phyloP scores from a whole-genome alignment of 2,888 invertebrate genomes.

The Noctua pronuba region DNA sequence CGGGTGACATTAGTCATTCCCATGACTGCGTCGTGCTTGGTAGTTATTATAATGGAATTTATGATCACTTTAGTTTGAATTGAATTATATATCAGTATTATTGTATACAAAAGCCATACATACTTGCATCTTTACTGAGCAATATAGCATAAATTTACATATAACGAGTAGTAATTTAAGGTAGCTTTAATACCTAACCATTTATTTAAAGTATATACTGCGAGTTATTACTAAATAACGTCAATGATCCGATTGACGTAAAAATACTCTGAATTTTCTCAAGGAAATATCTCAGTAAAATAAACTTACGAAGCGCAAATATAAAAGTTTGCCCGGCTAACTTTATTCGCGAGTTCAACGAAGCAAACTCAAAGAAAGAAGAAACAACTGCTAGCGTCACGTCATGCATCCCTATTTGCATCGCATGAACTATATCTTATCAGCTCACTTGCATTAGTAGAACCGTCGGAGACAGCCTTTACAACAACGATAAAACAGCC shows the following conservation, averaged over 20 bases:
- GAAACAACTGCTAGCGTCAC: slow-evolving; percentile 46
- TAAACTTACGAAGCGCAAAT: slow-evolving; percentile 9
- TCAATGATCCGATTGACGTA: too few species aligned
- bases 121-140: slow-evolving; percentile 1
- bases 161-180: background rate
- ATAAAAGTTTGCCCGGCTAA: slow-evolving; percentile 11
- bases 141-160: background rate
- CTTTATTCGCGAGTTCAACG: slow-evolving; percentile 43
- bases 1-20: slow-evolving; percentile 48
- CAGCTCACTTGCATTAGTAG: slow-evolving; percentile 27
- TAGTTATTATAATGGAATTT: slow-evolving; percentile 40
- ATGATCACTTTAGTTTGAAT: slow-evolving; percentile 46
- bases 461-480: slow-evolving; percentile 47
- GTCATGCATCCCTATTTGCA: slow-evolving; percentile 46
- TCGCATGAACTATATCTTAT: slow-evolving; percentile 43
- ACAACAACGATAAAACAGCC: slow-evolving; percentile 39
- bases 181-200: background rate
- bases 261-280: background rate
- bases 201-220: background rate
- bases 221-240: background rate
- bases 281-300: slow-evolving; percentile 24
- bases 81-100: slow-evolving; percentile 27
- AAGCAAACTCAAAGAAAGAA: slow-evolving; percentile 47
- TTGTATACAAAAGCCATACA: slow-evolving; percentile 20
- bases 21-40: slow-evolving; percentile 42